These are phyloP conservation scores for Salpingus planirostris DNA, from an alignment of 2,888 invertebrate species.

Conservation along the genomic window DNA sequence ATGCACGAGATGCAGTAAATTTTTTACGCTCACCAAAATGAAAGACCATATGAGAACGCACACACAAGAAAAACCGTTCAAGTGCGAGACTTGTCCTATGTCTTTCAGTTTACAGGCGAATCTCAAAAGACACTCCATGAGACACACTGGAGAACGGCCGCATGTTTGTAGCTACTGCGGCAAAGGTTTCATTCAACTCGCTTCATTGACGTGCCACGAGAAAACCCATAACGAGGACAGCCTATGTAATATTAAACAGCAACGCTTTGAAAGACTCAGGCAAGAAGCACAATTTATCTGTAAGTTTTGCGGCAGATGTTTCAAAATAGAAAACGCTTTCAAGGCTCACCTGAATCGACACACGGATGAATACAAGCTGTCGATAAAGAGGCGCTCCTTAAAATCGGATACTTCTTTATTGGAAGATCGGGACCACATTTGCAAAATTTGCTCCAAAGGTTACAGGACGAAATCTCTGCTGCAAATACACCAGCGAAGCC, in stretches of 20 bases:
- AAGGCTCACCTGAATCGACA: slow-evolving; percentile 17
- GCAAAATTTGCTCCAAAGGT: slow-evolving; percentile 11
- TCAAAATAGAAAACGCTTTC: slow-evolving; percentile 12
- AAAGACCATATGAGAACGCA: slow-evolving; percentile 16
- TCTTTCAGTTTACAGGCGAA: slow-evolving; percentile 19
- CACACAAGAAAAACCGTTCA: slow-evolving; percentile 17
- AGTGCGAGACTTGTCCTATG: slow-evolving; percentile 18
- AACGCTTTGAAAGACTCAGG: slow-evolving; percentile 6
- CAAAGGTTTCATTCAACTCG: slow-evolving; percentile 13
- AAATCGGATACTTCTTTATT: slow-evolving; percentile 2
- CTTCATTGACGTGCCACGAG: slow-evolving; percentile 9
- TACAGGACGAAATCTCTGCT: slow-evolving; percentile 17
- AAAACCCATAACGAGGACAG: slow-evolving; percentile 10
- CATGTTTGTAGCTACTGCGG: slow-evolving; percentile 9
- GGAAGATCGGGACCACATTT: no score
- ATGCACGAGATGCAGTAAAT: slow-evolving; percentile 15
- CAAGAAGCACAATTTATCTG: slow-evolving; percentile 12
- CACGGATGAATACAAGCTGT: neutral
- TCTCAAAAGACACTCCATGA: slow-evolving; percentile 20
- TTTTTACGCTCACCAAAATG: slow-evolving; percentile 15
- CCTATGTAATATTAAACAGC: no score
- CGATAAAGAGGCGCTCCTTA: neutral
- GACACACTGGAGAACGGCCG: slow-evolving; percentile 20
- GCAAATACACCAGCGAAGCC: slow-evolving; percentile 17
- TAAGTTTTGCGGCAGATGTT: slow-evolving; percentile 16